These are phyloP conservation scores for Sphaerophoria taeniata DNA, from an alignment of 2,888 invertebrate genomes.

Conservation along the genomic window DNA sequence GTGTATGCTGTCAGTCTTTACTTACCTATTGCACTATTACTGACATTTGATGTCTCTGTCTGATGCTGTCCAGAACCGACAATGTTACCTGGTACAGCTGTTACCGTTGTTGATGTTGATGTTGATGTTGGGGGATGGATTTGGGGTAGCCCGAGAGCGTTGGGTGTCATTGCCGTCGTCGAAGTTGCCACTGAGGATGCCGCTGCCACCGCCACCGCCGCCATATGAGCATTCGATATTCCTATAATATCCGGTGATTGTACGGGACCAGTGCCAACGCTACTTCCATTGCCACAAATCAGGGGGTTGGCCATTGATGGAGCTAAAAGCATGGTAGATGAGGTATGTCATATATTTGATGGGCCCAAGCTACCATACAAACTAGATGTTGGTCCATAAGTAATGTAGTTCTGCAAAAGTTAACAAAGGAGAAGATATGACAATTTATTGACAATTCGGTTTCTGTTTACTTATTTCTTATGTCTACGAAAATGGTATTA, in stretches of 20 bases:
- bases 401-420: constrained; percentile 80
- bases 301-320: constrained; percentile 75
- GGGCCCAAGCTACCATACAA: constrained; percentile 80
- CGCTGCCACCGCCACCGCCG: constrained; percentile 31
- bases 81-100: constrained; percentile 59
- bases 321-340: constrained; percentile 78
- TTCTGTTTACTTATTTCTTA: constrained; percentile 5
- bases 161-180: constrained; percentile 57
- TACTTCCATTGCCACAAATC: constrained; percentile 71
- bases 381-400: constrained; percentile 80
- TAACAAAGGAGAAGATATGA: constrained; percentile 18
- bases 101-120: constrained; percentile 63
- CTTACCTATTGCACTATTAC: constrained; percentile 75
- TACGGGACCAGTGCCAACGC: constrained; percentile 76
- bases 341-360: constrained; percentile 78
- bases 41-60: constrained; percentile 75
- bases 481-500: background rate
- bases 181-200: constrained; percentile 9
- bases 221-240: constrained; percentile 78
- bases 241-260: constrained; percentile 82
- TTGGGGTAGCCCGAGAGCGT: constrained; percentile 57
- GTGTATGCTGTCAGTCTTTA: constrained; percentile 72
- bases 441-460: constrained; percentile 25
- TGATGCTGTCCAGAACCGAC: constrained; percentile 72
- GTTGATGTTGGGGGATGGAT: constrained; percentile 78